A percentile compares a stretch with the other conserved stretches of the same genome.
Evolutionary conservation across 2,888 invertebrate species (phyloP).

Genomic region (Mayetiola destructor): DNA sequence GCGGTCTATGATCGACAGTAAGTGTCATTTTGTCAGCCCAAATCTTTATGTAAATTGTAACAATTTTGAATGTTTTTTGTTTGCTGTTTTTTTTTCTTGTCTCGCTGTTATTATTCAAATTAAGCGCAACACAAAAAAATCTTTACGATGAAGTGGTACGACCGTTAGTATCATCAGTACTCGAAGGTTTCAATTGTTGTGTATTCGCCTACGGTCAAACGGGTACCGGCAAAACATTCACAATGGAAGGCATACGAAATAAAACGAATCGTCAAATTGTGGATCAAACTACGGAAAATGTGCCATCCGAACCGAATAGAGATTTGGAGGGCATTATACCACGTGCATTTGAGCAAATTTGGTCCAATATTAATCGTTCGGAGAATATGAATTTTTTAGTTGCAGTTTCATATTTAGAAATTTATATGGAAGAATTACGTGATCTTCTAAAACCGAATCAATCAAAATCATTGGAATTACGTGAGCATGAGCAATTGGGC

Average conservation of each 20-base stretch:
- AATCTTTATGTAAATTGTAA: not conserved
- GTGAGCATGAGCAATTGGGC: constrained; percentile 58
- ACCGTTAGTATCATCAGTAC: constrained; percentile 84
- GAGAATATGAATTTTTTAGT: constrained; percentile 91
- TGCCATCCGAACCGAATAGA: constrained; percentile 22
- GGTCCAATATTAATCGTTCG: constrained; percentile 80
- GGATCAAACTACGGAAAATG: not conserved
- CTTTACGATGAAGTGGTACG: constrained; percentile 94
- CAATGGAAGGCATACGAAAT: constrained; percentile 52
- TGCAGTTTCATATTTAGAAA: constrained; percentile 90
- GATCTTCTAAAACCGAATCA: constrained; percentile 52
- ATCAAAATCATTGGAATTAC: constrained; percentile 39
- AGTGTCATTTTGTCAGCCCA: constrained; percentile 24
- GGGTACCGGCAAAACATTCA: constrained; percentile 74
- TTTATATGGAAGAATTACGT: constrained; percentile 83
- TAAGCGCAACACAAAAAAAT: constrained; percentile 70
- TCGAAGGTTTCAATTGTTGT: constrained; percentile 97
- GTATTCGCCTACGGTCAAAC: constrained; percentile 99
- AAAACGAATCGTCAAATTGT: constrained; percentile 38
- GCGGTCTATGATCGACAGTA: constrained; percentile 83
- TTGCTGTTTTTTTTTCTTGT: not conserved
- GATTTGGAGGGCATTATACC: constrained; percentile 70
- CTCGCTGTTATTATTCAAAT: not conserved
- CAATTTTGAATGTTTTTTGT: not conserved
- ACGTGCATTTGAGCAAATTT: constrained; percentile 93